phyloP scores from a whole-genome alignment of 2,113 vertebrate species.

The Macaca fascicularis region DNA sequence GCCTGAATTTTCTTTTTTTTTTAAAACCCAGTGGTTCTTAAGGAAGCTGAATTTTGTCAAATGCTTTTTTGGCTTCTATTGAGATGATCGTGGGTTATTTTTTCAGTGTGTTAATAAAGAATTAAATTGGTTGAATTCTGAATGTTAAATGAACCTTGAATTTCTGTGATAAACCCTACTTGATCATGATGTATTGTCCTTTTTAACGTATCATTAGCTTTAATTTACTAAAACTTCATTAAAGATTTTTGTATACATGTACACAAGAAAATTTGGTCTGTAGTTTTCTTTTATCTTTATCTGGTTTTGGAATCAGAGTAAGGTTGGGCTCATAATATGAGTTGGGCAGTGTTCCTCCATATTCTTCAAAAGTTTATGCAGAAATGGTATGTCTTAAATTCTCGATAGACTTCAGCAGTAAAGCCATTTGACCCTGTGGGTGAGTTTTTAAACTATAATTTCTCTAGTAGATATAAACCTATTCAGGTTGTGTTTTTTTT shows the following conservation, averaged over 20 bases:
- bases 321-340: background rate
- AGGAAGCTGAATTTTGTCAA: conserved; percentile 7
- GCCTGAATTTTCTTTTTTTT: too few relatives aligned
- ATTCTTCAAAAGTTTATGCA: background rate
- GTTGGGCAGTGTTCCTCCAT: background rate
- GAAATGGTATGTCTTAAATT: conserved; percentile 10
- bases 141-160: background rate
- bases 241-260: background rate
- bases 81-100: background rate
- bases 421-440: background rate
- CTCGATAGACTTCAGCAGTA: background rate
- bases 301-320: background rate
- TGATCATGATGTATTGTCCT: background rate
- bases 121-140: background rate
- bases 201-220: background rate
- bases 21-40: too few relatives aligned
- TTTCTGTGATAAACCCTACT: background rate
- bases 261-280: background rate
- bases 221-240: background rate
- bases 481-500: background rate
- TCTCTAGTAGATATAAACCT: background rate
- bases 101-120: background rate
- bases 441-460: background rate
- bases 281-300: background rate
- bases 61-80: background rate